phyloP scores from a whole-genome alignment of 1,140 invertebrate species.

The Forficula auricularia region DNA sequence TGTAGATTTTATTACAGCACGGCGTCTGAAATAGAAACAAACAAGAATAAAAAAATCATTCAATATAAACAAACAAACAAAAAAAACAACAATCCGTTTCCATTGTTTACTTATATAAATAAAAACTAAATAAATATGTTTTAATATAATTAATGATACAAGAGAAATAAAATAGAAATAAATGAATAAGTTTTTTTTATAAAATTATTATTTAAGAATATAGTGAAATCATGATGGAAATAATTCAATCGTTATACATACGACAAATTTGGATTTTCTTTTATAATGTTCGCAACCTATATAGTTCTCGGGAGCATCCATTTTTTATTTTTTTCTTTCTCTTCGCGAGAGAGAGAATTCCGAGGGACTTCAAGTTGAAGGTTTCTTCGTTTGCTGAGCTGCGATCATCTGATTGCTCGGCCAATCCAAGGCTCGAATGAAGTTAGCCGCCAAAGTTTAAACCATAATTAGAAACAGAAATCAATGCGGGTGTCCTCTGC shows the following conservation, averaged over 20 bases:
- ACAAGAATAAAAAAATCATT: background rate
- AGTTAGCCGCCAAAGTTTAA: no score
- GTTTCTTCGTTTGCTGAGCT: no score
- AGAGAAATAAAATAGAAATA: conserved; percentile 4
- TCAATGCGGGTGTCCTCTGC: no score
- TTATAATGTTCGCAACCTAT: conserved; percentile 61
- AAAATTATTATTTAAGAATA: conserved; percentile 12
- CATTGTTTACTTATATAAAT: no score
- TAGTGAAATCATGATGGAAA: conserved; percentile 4
- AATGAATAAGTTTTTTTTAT: conserved; percentile 6
- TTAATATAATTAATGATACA: no score
- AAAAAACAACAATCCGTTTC: conserved; percentile 11
- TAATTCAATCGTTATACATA: conserved; percentile 26
- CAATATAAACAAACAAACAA: background rate
- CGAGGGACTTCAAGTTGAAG: no score
- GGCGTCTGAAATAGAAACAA: conserved; percentile 44
- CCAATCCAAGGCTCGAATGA: no score
- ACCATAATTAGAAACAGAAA: no score
- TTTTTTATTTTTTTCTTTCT: no score
- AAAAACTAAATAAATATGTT: no score
- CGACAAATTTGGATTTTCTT: conserved; percentile 63
- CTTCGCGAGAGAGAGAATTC: no score
- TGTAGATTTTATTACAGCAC: conserved; percentile 72
- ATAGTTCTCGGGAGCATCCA: conserved; percentile 4
- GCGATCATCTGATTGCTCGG: no score